Conservation (phyloP, 1,140 invertebrate species). For the Drosophila pseudoananassae region DNA sequence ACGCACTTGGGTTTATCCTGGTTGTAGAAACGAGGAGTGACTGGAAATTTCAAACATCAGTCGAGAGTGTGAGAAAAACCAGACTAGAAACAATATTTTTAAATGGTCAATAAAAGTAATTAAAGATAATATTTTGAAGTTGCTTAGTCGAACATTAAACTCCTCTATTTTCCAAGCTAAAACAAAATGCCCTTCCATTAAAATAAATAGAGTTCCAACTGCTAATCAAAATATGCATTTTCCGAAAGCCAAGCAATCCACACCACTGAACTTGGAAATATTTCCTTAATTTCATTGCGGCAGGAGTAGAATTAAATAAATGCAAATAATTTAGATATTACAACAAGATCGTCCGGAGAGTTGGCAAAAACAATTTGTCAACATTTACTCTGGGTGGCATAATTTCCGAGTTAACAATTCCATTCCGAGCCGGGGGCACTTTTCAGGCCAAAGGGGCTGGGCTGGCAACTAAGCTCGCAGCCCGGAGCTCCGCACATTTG, state of each 20-base stretch:
- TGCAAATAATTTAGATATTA: constrained; percentile 28
- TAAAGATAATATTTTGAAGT: no score
- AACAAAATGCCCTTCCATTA: no score
- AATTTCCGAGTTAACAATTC: constrained; percentile 58
- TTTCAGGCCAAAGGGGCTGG: constrained; percentile 2
- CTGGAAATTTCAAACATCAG: not conserved
- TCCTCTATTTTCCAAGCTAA: no score
- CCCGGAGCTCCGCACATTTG: constrained; percentile 16
- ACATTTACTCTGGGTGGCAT: constrained; percentile 54
- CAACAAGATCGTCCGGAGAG: constrained; percentile 2
- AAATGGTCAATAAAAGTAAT: not conserved
- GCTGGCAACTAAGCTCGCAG: constrained; percentile 3
- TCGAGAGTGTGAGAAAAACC: constrained; percentile 15
- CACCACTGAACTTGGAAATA: not conserved
- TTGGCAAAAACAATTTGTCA: constrained; percentile 56
- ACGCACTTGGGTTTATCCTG: constrained; percentile 18
- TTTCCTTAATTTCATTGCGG: constrained; percentile 4
- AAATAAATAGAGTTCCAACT: no score
- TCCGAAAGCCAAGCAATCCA: no score
- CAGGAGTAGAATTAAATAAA: constrained; percentile 29
- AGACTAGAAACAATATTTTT: not conserved
- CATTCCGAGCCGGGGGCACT: constrained; percentile 27
- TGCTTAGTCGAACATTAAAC: no score
- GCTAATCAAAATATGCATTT: no score
- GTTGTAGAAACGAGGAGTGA: not conserved